Evolutionary conservation across 2,113 vertebrate genomes (phyloP), one percentile per base, ranked within the genome.

Genomic region (Menidia beryllina): DNA sequence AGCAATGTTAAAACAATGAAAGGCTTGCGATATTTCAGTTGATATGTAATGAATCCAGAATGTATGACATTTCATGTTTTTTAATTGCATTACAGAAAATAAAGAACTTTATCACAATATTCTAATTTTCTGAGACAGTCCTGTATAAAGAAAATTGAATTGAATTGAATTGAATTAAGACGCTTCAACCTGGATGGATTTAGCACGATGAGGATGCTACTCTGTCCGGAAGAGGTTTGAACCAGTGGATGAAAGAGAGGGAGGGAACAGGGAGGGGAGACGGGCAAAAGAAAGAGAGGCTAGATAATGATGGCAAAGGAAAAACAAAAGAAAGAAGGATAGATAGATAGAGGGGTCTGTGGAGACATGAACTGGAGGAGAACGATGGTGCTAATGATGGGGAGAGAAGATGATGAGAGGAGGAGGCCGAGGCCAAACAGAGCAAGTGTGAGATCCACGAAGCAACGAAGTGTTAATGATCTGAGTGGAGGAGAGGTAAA

Each of bases 391-490:
- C 19, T 83, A 85, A 82, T 78, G 78, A 84, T 80, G 38, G 51
- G 38, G 25, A 26, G 55, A 53, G n/a, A 58, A 38, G 75, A 7
- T 24, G 49, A 70, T 11, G 50, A 58, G 58, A 56, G 25, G 49
- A 65, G 50, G 57, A 15, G 38, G 19, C 25, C 68, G 69, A 38
- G 26, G 66, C 26, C 62, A 14, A 17, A 30, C 36, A 64, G 34
- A 60, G 36, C 13, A 30, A 27, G 41, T 50, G 14, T 19, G 27
- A 41, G 45, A 36, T 52, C 58, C 55, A 63, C 72, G 15, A 43
- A 61, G 48, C 59, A 81, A 41, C 62, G 58, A 78, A 27, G 85
- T 67, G 75, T 77, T 85, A 80, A 83, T 79, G 79, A 79, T 72
- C n/a, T 6, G 19, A 59, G 59, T 21, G 49, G 55, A 9, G 45